Percentiles rank a stretch among this genome's conserved stretches.
Evolutionary conservation across 2,113 vertebrate genomes (phyloP).

Genomic region (Machaerirhynchus nigripectus): DNA sequence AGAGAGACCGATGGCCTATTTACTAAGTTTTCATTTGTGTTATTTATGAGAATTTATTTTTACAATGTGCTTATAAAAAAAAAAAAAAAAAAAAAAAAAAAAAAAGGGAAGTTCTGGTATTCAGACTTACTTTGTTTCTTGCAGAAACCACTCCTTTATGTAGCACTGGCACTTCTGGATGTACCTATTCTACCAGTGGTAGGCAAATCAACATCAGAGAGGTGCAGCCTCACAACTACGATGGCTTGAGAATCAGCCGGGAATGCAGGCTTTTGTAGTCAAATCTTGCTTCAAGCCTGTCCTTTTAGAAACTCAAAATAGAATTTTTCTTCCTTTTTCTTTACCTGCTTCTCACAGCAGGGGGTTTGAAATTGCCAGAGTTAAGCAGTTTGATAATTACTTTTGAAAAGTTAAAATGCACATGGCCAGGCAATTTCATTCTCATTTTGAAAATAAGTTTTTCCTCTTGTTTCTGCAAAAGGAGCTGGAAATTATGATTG

Average conservation of each 20-base stretch:
- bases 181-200: not conserved
- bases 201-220: not conserved
- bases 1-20: not conserved
- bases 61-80: not conserved
- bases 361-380: not conserved
- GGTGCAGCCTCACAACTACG: not conserved
- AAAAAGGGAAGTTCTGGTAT: not conserved
- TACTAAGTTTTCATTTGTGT: not conserved
- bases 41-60: not conserved
- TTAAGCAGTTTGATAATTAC: constrained; percentile 34
- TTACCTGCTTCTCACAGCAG: not conserved
- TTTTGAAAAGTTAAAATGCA: not conserved
- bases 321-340: not conserved
- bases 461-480: constrained; percentile 16
- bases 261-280: not conserved
- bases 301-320: not conserved
- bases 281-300: not conserved
- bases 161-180: not conserved
- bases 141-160: not conserved
- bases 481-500: not conserved
- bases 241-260: not conserved
- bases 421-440: not conserved
- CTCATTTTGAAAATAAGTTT: constrained; percentile 7
- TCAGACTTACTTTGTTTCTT: not conserved
- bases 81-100: not conserved